phyloP scores from a whole-genome alignment of 2,888 invertebrate species.

The Parnassius smintheus region DNA sequence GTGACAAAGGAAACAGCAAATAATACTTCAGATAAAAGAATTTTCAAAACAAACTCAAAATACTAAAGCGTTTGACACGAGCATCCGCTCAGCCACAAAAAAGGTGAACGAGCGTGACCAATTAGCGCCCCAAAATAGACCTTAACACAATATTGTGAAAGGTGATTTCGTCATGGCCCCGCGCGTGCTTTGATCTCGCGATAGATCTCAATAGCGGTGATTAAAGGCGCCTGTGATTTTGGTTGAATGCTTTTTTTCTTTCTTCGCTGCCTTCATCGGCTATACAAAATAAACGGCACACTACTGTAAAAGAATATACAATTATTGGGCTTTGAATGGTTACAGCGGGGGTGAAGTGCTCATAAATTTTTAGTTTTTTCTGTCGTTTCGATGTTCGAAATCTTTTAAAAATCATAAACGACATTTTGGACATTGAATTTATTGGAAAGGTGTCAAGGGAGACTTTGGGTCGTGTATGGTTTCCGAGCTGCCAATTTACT shows the following conservation, averaged over 20 bases:
- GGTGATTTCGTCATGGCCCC: constrained; percentile 62
- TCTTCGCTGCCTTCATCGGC: constrained; percentile 66
- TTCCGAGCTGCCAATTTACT: constrained; percentile 56
- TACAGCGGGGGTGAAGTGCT: constrained; percentile 80
- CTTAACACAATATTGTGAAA: constrained; percentile 67
- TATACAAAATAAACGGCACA: constrained; percentile 75
- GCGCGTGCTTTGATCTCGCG: constrained; percentile 73
- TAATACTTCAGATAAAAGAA: constrained; percentile 80
- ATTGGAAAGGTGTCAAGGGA: constrained; percentile 61
- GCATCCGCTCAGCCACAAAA: constrained; percentile 78
- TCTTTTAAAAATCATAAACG: constrained; percentile 75
- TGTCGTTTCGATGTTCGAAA: constrained; percentile 57
- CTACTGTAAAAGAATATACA: constrained; percentile 82
- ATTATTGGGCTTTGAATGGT: constrained; percentile 79
- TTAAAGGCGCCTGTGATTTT: constrained; percentile 81
- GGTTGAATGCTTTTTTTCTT: constrained; percentile 76
- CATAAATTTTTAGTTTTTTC: constrained; percentile 77
- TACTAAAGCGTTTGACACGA: constrained; percentile 81
- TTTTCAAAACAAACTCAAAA: constrained; percentile 82
- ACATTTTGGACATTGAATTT: constrained; percentile 57
- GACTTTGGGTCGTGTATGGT: constrained; percentile 53
- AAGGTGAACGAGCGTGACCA: constrained; percentile 58
- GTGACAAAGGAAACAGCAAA: constrained; percentile 74
- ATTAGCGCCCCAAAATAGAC: constrained; percentile 60
- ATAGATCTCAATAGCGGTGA: constrained; percentile 81